These are phyloP conservation scores for Volucella bombylans DNA, from an alignment of 2,888 invertebrate genomes.

Conservation along the genomic window DNA sequence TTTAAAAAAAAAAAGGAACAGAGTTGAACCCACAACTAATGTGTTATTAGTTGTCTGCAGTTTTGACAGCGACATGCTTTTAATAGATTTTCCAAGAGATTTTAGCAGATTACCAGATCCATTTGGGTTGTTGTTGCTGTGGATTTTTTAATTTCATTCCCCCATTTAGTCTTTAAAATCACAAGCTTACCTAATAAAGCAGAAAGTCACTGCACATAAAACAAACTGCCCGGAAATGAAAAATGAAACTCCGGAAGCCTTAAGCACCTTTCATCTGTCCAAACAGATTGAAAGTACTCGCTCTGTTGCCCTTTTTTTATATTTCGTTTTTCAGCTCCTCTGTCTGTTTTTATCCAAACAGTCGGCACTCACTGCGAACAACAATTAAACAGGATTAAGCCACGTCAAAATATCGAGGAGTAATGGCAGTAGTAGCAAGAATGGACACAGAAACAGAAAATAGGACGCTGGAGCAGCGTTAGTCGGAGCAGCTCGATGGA, in stretches of 20 bases:
- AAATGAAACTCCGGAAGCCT: constrained; percentile 22
- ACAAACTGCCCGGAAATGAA: constrained; percentile 11
- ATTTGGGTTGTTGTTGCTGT: too few species aligned
- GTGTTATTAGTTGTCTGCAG: too few species aligned
- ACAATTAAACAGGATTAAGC: constrained; percentile 72
- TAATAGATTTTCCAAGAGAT: constrained; percentile 12
- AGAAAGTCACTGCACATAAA: constrained; percentile 42
- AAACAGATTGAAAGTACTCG: constrained; percentile 51
- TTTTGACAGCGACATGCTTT: not conserved
- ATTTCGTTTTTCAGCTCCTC: not conserved
- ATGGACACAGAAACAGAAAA: too few species aligned
- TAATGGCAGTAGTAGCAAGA: constrained; percentile 23
- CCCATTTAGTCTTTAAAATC: not conserved
- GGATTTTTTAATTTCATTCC: not conserved
- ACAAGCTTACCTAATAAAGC: constrained; percentile 42
- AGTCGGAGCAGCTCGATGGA: constrained; percentile 21
- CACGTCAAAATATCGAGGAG: constrained; percentile 67
- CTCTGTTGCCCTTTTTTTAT: constrained; percentile 13
- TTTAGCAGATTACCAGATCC: constrained; percentile 27
- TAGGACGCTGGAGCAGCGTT: too few species aligned
- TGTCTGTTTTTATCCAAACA: constrained; percentile 2
- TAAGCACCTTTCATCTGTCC: constrained; percentile 62
- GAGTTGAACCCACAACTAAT: too few species aligned
- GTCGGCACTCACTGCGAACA: constrained; percentile 46
- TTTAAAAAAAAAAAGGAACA: too few species aligned